These are phyloP conservation scores for Patella pellucida DNA, from an alignment of 2,888 invertebrate genomes.

Conservation along the genomic window DNA sequence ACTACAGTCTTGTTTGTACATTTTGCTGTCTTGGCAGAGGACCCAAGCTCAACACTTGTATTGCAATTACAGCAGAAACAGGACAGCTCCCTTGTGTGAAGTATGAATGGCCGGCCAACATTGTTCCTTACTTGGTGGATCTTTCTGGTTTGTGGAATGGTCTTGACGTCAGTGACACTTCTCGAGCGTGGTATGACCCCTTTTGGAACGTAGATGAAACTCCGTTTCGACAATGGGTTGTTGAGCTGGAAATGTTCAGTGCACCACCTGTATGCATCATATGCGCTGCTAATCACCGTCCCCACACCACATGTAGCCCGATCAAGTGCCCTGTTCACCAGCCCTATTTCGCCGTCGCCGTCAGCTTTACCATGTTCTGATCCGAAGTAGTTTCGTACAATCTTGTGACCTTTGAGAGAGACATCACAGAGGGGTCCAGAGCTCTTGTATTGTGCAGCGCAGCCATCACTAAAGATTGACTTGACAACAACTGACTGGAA, in stretches of 20 bases:
- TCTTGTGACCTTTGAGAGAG: neutral
- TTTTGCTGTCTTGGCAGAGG: too few relatives aligned
- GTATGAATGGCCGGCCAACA: neutral
- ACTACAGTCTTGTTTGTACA: too few relatives aligned
- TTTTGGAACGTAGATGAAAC: neutral
- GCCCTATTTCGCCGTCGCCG: too few relatives aligned
- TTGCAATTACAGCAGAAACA: neutral
- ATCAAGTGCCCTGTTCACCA: neutral
- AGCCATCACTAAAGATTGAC: neutral
- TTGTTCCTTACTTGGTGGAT: neutral
- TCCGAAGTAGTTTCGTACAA: neutral
- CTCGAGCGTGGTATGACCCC: neutral
- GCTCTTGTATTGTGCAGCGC: neutral
- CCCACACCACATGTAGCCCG: neutral
- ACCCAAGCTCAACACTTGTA: too few relatives aligned
- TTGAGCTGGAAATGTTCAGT: neutral
- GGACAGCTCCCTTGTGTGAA: neutral
- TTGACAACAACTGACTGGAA: too few relatives aligned
- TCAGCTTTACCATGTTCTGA: constrained; percentile 6
- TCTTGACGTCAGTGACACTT: too few relatives aligned
- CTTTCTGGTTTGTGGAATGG: neutral
- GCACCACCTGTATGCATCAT: neutral
- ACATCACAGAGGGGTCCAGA: neutral
- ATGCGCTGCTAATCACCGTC: neutral
- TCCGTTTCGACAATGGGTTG: neutral